These are phyloP conservation scores for Macrophya alboannulata DNA, from an alignment of 2,888 invertebrate species.

Conservation along the genomic window DNA sequence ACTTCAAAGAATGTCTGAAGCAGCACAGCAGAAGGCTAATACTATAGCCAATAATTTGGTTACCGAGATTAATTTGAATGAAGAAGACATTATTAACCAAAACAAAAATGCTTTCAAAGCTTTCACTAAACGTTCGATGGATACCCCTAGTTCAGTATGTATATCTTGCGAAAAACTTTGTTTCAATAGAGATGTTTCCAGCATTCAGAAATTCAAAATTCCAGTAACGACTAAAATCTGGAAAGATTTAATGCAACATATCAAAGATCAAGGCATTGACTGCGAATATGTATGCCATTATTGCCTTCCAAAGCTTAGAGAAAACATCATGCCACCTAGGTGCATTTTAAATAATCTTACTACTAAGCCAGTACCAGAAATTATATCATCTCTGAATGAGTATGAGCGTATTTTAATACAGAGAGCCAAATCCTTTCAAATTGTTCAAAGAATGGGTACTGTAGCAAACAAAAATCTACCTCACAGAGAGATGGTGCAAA, in stretches of 20 bases:
- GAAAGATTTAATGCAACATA: constrained; percentile 54
- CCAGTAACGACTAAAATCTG: constrained; percentile 64
- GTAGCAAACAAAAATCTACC: constrained; percentile 70
- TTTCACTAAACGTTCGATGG: constrained; percentile 47
- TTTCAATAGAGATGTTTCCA: constrained; percentile 59
- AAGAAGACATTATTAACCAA: constrained; percentile 57
- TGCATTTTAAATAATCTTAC: constrained; percentile 67
- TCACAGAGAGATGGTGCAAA: constrained; percentile 61
- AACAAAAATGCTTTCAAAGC: constrained; percentile 59
- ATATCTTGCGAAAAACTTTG: constrained; percentile 65
- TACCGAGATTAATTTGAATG: constrained; percentile 58
- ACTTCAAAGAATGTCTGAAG: constrained; percentile 25
- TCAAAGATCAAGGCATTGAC: not conserved
- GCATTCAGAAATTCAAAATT: constrained; percentile 57
- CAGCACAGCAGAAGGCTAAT: constrained; percentile 40
- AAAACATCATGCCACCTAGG: constrained; percentile 65
- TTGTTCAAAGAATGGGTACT: constrained; percentile 68
- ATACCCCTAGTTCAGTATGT: constrained; percentile 60
- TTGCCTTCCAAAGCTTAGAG: constrained; percentile 61
- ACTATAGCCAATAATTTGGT: constrained; percentile 19
- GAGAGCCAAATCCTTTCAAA: constrained; percentile 74
- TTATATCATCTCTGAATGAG: constrained; percentile 64
- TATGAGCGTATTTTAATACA: constrained; percentile 70
- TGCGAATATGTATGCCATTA: constrained; percentile 53
- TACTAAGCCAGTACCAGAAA: constrained; percentile 59